Conservation (phyloP, 2,797 vertebrate species). For the Chromis chromis region DNA sequence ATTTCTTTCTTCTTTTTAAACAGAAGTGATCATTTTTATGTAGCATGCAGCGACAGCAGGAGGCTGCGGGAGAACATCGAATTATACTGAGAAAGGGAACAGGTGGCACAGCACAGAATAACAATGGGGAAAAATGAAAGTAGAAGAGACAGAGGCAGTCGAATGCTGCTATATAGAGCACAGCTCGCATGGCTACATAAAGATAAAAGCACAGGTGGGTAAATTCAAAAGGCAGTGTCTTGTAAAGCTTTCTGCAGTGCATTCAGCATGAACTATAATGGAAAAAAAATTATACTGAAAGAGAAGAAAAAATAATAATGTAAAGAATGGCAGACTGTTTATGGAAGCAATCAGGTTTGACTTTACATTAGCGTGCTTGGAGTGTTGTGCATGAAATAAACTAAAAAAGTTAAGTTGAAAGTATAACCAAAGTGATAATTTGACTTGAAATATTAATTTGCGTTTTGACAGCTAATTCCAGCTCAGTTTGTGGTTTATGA, state of each 20-base stretch:
- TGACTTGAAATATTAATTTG: neutral
- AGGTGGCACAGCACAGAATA: conserved; percentile 14
- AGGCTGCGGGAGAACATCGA: neutral
- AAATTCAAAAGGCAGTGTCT: conserved; percentile 18
- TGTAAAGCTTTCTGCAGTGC: neutral
- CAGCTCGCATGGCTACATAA: neutral
- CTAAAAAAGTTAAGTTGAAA: neutral
- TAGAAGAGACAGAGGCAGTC: conserved; percentile 1
- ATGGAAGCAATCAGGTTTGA: neutral
- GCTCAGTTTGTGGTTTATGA: neutral
- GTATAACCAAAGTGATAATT: neutral
- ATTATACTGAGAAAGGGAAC: neutral
- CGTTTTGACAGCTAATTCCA: neutral
- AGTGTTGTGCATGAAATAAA: neutral
- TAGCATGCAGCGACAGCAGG: neutral
- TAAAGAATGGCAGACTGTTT: neutral
- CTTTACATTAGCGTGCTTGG: neutral
- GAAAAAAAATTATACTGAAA: conserved; percentile 5
- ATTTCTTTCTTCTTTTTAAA: too few species aligned
- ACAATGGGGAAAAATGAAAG: neutral
- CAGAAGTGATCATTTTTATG: neutral
- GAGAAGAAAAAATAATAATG: neutral
- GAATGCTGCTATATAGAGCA: neutral
- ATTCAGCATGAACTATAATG: neutral
- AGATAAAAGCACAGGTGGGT: conserved; percentile 34